Evolutionary conservation across 2,113 vertebrate genomes (phyloP), one percentile per base, ranked within the genome.

Genomic region (Scophthalmus maximus): DNA sequence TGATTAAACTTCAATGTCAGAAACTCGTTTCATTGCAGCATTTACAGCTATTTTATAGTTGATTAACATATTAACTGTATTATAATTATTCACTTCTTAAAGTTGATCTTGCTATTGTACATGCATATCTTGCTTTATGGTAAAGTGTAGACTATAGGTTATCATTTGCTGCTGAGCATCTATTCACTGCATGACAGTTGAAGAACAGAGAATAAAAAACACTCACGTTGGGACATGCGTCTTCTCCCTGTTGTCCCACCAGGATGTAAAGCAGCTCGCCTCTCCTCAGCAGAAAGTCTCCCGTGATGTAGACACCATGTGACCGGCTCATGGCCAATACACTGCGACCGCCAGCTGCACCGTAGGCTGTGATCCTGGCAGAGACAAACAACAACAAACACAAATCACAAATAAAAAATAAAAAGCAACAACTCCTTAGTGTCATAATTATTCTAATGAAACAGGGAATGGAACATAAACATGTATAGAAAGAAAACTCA

Each of bases 181-280:
- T 32, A 17, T 66, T 49, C 50, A 61, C 15, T 17, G 10, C n/a
- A n/a, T 18, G 15, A 58, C 10, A 42, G 50, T 2, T 2, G 30
- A 62, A 15, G 9, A 30, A 32, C 4, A 32, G n/a, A 27, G 9
- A 1, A 49, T 34, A 23, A 36, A 27, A 23, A 2, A 6, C 63
- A 94, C 96, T 97, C 91, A 99, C 98, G 20, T 94, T 96, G 56
- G 97, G 96, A 51, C 98, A 99, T 25, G 98, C 96, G 5, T 98
- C 96, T 79, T 98, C 96, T 59, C 98, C 98, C 87, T 96, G 93
- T 62, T 99, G 98, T 82, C 98, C 98, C 29, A 99, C 97, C 88
- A 99, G 92, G 87, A 99, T 95, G 70, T 96, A 93, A 3, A 99
- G 91, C 0, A 90, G 86, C 40, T 98, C 95, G 5, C 94, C 95